phyloP scores from a whole-genome alignment of 2,888 invertebrate genomes.

The Eilema depressum region DNA sequence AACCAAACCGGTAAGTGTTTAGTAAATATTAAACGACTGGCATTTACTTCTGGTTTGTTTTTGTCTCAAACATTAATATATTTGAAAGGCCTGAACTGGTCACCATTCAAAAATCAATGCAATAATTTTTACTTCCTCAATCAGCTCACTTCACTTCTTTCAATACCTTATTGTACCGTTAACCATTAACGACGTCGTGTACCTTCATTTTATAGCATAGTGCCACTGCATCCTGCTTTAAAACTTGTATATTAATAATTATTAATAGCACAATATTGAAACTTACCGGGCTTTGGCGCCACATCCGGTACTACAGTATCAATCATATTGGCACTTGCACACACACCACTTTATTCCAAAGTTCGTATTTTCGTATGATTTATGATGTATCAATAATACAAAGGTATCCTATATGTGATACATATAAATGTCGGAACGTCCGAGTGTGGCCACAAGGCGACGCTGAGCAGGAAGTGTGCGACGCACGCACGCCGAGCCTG shows the following conservation, averaged over 20 bases:
- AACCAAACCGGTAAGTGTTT: background rate
- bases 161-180: background rate
- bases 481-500: slow-evolving; percentile 43
- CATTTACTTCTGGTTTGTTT: background rate
- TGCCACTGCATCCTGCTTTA: background rate
- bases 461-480: slow-evolving; percentile 50
- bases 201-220: background rate
- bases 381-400: slow-evolving; percentile 13
- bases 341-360: slow-evolving; percentile 30
- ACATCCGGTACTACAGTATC: slow-evolving; percentile 50
- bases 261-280: background rate
- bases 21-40: background rate
- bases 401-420: slow-evolving; percentile 19
- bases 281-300: slow-evolving; percentile 59
- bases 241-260: background rate
- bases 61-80: background rate
- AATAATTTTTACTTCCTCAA: slow-evolving; percentile 17
- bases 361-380: background rate
- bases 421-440: slow-evolving; percentile 15
- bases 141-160: background rate
- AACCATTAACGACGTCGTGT: background rate
- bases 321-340: slow-evolving; percentile 57
- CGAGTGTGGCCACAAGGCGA: slow-evolving; percentile 37
- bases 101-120: background rate
- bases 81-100: background rate